Evolutionary conservation across 2,888 invertebrate genomes (phyloP), one percentile per base, ranked within the genome.

Genomic region (Toxonevra muliebris): DNA sequence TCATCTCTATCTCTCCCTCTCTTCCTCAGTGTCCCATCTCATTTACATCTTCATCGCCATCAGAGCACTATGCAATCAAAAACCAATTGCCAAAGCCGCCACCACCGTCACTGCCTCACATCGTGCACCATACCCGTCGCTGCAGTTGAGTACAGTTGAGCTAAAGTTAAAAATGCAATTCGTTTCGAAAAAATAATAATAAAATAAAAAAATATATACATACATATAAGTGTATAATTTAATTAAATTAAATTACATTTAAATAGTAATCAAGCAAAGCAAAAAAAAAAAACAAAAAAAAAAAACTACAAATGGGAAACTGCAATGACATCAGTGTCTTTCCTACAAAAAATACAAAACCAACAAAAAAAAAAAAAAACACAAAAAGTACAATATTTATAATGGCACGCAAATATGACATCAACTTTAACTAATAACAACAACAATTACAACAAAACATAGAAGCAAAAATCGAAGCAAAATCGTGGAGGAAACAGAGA

Each of bases 361-460:
- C n/a, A 30, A 13, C 12, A 1, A n/a, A 19, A 48, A 17, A 40
- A 40, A 30, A 61, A 20, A 50, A 55, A 54, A 50, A 48, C 13
- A 48, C 4, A 13, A n/a, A 20, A n/a, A 20, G 53, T 53, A 19
- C 19, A 17, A 17, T 17, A 4, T 4, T 15, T 15, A 57, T 58
- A 61, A 66, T 66, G 66, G 60, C 61, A 66, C 61, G 61, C 61
- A 48, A 66, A 66, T 61, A 66, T 66, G 61, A 66, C 66, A 66
- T 66, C 66, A 66, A 66, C 66, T 30, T 30, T 13, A 48, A 42
- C 17, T 58, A 43, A 19, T 30, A 42, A 20, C 2, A 48, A 48
- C 4, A 48, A 48, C 15, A 48, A 15, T n/a, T n/a, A 48, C 48
- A 48, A 48, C 8, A 48, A n/a, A 2, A 12, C 2, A 5, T 48